Evolutionary conservation across 35 echinoderm and acorn worm genomes (phyloP).

Genomic region (Stichopus chloronotus): DNA sequence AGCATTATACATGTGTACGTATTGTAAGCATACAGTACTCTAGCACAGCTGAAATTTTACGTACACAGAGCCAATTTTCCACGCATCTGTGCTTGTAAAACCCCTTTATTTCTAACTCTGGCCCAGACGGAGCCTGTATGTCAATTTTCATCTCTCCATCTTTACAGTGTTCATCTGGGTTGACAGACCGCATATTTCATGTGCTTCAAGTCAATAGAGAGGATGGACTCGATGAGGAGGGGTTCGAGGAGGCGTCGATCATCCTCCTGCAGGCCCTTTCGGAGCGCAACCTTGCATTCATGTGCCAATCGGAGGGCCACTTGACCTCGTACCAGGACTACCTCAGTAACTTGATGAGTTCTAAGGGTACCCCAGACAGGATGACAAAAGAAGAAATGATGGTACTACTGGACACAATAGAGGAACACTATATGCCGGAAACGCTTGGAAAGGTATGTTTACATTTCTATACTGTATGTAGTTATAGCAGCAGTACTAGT

Average conservation of each 20-base stretch:
- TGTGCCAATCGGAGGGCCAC: not conserved
- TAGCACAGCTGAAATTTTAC: too few species aligned
- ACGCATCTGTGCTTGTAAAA: too few species aligned
- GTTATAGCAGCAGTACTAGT: too few species aligned
- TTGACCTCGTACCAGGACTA: not conserved
- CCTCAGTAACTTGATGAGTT: not conserved
- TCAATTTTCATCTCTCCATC: not conserved
- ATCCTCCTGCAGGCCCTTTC: not conserved
- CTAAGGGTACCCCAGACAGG: not conserved
- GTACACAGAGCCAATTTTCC: too few species aligned
- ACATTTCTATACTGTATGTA: too few species aligned
- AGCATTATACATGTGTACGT: too few species aligned
- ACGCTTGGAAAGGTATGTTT: slow-evolving; percentile 13
- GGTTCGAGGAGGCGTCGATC: not conserved
- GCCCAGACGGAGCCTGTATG: too few species aligned
- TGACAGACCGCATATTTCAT: slow-evolving; percentile 2
- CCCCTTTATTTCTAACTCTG: too few species aligned
- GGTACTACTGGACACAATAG: not conserved
- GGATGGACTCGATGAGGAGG: not conserved
- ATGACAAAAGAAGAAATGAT: slow-evolving; percentile 7
- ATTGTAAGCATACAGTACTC: too few species aligned
- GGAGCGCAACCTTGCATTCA: not conserved
- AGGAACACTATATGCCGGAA: not conserved
- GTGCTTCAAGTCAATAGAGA: slow-evolving; percentile 6
- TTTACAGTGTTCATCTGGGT: slow-evolving; percentile 5